A percentile compares a stretch with the other conserved stretches of the same genome.
phyloP scores from a whole-genome alignment of 2,113 vertebrate genomes.

The Carassius gibelio region DNA sequence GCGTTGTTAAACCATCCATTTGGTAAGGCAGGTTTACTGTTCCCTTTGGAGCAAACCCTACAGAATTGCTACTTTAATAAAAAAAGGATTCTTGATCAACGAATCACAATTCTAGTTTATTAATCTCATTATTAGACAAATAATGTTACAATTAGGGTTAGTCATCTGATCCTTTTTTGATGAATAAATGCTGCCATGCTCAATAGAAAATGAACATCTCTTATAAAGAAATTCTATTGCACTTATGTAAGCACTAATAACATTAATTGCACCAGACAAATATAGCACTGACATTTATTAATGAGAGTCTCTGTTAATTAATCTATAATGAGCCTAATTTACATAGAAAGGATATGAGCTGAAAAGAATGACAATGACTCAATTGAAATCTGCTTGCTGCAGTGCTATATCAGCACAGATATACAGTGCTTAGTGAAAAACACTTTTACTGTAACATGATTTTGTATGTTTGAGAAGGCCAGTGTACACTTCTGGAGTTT shows the following conservation, averaged over 20 bases:
- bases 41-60: background rate
- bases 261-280: background rate
- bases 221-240: background rate
- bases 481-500: background rate
- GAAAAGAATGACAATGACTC: background rate
- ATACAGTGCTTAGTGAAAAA: background rate
- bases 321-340: conserved; percentile 4
- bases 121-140: background rate
- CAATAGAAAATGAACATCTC: background rate
- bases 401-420: background rate
- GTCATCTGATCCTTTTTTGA: background rate
- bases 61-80: too few relatives aligned
- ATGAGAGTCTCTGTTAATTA: conserved; percentile 1
- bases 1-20: background rate
- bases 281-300: background rate
- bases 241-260: background rate
- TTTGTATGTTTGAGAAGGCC: background rate
- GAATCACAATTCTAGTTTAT: background rate
- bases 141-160: background rate
- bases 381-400: background rate
- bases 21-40: background rate
- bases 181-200: background rate
- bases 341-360: background rate
- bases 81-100: too few relatives aligned
- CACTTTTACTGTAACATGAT: background rate